Evolutionary conservation across 2,888 invertebrate species (phyloP).

Genomic region (Linnaemya tessellans): DNA sequence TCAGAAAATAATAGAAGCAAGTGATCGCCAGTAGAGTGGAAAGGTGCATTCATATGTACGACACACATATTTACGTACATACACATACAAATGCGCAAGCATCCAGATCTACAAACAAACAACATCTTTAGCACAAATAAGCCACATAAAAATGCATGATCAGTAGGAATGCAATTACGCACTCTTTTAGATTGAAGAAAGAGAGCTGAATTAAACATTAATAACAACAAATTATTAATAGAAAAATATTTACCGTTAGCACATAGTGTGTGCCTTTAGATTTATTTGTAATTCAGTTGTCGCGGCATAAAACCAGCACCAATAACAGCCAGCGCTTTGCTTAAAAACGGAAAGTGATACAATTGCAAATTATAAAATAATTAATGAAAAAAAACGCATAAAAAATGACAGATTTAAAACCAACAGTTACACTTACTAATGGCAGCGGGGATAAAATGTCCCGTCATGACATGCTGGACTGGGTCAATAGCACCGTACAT

Average conservation of each 20-base stretch:
- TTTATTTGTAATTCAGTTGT: conserved; percentile 20
- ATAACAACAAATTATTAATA: conserved; percentile 35
- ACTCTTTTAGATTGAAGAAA: neutral
- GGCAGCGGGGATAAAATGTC: conserved; percentile 93
- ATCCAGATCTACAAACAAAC: neutral
- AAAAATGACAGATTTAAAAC: conserved; percentile 74
- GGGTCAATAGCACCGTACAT: conserved; percentile 98
- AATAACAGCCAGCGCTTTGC: neutral
- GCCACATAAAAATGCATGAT: neutral
- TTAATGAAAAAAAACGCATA: neutral
- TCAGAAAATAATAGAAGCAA: neutral
- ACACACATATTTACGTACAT: neutral
- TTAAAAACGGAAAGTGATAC: neutral
- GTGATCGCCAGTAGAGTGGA: neutral
- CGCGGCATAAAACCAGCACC: neutral
- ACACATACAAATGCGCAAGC: neutral
- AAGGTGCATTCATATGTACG: neutral
- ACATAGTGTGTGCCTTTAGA: conserved; percentile 20
- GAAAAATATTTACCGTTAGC: neutral
- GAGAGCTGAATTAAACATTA: conserved; percentile 25
- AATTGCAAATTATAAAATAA: conserved; percentile 1
- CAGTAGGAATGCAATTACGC: conserved; percentile 1
- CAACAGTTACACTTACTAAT: conserved; percentile 76
- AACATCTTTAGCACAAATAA: neutral
- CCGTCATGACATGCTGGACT: conserved; percentile 98